Evolutionary conservation across 2,113 vertebrate species (phyloP).

Genomic region (Machaerirhynchus nigripectus): DNA sequence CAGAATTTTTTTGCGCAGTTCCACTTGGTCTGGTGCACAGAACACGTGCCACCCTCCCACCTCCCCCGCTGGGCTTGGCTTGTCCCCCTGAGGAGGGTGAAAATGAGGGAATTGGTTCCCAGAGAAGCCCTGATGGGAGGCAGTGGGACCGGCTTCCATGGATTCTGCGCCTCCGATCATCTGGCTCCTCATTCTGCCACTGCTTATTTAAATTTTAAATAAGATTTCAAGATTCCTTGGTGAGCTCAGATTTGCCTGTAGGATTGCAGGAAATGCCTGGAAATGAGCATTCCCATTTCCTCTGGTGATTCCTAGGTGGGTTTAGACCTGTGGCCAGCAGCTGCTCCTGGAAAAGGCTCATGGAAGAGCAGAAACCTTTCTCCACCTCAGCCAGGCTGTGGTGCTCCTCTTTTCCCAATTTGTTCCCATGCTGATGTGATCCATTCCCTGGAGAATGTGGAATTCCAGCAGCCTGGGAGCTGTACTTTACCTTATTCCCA

Average conservation of each 20-base stretch:
- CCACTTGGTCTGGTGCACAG: not conserved
- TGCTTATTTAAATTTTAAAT: not conserved
- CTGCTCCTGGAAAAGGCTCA: rapidly evolving
- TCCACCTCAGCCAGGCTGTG: not conserved
- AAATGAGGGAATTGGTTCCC: not conserved
- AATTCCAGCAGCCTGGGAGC: not conserved
- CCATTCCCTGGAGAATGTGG: rapidly evolving
- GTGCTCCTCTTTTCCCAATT: not conserved
- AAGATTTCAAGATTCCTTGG: rapidly evolving
- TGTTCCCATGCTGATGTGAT: rapidly evolving
- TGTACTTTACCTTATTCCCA: rapidly evolving
- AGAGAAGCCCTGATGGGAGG: not conserved
- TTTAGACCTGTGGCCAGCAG: not conserved
- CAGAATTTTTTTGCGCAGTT: not conserved
- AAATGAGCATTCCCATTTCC: rapidly evolving
- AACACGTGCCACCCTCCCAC: rapidly evolving
- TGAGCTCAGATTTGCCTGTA: not conserved
- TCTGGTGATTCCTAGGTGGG: rapidly evolving
- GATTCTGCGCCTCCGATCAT: not conserved
- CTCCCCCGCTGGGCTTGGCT: rapidly evolving
- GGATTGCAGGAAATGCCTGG: not conserved
- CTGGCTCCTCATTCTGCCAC: not conserved
- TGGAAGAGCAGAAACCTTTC: not conserved
- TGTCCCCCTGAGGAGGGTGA: not conserved
- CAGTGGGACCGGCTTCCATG: not conserved